Conservation (phyloP, 2,888 invertebrate genomes). For the Sisyra nigra region DNA sequence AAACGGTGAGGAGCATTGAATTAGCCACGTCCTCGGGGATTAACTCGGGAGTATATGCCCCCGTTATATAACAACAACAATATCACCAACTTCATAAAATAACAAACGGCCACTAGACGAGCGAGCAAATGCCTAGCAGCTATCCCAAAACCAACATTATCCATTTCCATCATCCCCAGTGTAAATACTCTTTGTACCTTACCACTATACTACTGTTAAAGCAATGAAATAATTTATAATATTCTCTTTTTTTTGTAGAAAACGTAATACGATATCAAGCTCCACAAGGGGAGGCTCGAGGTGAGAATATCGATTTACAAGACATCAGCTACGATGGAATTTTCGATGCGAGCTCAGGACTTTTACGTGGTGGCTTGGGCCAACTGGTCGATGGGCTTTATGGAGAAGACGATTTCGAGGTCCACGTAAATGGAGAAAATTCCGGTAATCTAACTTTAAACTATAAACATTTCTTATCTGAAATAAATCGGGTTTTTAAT, state of each 20-base stretch:
- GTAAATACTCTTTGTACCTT: too few species aligned
- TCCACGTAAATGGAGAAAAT: conserved; percentile 37
- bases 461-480: neutral
- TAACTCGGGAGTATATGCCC: too few species aligned
- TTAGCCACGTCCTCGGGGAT: too few species aligned
- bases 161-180: too few species aligned
- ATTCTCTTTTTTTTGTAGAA: conserved; percentile 29
- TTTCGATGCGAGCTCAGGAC: conserved; percentile 27
- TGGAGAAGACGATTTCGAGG: conserved; percentile 49
- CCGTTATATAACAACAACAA: too few species aligned
- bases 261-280: conserved; percentile 48
- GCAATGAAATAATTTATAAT: neutral
- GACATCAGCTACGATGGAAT: conserved; percentile 71
- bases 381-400: conserved; percentile 63
- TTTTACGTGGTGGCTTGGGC: conserved; percentile 55
- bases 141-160: too few species aligned
- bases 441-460: conserved; percentile 28
- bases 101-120: too few species aligned
- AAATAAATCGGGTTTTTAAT: too few species aligned
- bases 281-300: conserved; percentile 45
- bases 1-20: too few species aligned
- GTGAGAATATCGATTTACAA: conserved; percentile 47
- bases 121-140: too few species aligned
- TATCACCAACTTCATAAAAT: too few species aligned
- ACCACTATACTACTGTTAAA: too few species aligned